These are phyloP conservation scores for Calliphora vomitoria DNA, from an alignment of 2,888 invertebrate genomes.

Conservation along the genomic window DNA sequence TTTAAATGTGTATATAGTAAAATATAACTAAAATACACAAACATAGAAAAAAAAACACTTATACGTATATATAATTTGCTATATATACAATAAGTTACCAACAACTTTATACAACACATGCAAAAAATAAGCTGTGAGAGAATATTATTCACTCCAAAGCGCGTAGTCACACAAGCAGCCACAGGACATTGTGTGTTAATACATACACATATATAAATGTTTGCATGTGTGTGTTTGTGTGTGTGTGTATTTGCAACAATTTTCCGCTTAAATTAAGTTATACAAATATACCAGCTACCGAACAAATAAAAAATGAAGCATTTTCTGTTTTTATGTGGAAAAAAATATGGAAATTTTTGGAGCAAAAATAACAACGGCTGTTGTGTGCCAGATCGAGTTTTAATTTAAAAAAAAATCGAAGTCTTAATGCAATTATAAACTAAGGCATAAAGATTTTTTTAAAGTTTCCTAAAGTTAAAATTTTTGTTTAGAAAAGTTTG, in stretches of 20 bases:
- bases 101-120: slow-evolving; percentile 7
- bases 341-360: background rate
- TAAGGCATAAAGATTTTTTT: background rate
- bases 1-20: slow-evolving; percentile 27
- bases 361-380: background rate
- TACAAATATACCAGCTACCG: slow-evolving; percentile 33
- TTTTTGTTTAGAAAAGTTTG: no score
- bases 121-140: slow-evolving; percentile 8
- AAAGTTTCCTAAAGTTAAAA: no score
- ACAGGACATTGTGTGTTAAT: slow-evolving; percentile 9
- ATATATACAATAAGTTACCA: background rate
- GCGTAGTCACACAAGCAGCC: background rate
- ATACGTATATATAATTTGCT: background rate
- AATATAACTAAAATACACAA: background rate
- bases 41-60: no score
- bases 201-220: background rate
- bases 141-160: background rate
- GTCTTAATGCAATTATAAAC: background rate
- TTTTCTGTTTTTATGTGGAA: background rate
- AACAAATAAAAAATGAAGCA: background rate
- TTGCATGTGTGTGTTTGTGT: background rate
- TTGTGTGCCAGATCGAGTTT: background rate
- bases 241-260: slow-evolving; percentile 10
- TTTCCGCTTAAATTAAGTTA: slow-evolving; percentile 56
- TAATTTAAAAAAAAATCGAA: background rate